Evolutionary conservation across 2,888 invertebrate genomes (phyloP).

Genomic region (Cheilosia vernalis): DNA sequence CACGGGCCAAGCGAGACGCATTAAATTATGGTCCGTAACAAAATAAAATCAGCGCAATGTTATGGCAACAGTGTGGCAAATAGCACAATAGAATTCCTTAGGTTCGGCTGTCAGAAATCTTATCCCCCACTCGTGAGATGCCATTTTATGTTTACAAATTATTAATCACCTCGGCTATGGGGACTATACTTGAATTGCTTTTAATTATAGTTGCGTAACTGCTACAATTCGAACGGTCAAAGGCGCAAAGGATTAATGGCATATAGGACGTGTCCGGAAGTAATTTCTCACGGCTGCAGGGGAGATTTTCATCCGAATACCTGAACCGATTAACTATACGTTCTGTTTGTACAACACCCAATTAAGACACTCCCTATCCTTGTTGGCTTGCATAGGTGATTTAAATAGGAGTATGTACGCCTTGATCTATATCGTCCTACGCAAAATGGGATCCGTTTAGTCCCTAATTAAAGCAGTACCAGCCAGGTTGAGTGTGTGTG

Average conservation of each 20-base stretch:
- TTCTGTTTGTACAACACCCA: slow-evolving; percentile 44
- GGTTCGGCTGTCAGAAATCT: no score
- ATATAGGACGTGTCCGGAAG: background rate
- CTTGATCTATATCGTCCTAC: slow-evolving; percentile 8
- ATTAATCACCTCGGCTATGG: slow-evolving; percentile 24
- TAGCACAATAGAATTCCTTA: no score
- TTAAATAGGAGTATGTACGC: background rate
- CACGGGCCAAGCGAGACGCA: no score
- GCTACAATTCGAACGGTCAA: slow-evolving; percentile 11
- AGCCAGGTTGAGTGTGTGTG: slow-evolving; percentile 21
- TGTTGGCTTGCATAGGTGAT: slow-evolving; percentile 2
- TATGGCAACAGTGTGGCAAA: no score
- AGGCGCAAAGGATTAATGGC: slow-evolving; percentile 27
- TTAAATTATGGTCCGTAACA: no score
- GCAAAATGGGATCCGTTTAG: slow-evolving; percentile 50
- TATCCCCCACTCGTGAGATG: no score
- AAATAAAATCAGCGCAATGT: no score
- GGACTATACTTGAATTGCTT: slow-evolving; percentile 19
- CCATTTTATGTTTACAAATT: background rate
- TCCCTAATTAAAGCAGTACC: slow-evolving; percentile 42
- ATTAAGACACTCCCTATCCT: slow-evolving; percentile 19
- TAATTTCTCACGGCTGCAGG: background rate
- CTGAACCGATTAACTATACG: slow-evolving; percentile 39
- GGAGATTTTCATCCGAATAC: slow-evolving; percentile 12
- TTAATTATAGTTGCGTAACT: slow-evolving; percentile 8